These are phyloP conservation scores for Drosophila miranda DNA, from an alignment of 1,140 invertebrate species.

Conservation along the genomic window DNA sequence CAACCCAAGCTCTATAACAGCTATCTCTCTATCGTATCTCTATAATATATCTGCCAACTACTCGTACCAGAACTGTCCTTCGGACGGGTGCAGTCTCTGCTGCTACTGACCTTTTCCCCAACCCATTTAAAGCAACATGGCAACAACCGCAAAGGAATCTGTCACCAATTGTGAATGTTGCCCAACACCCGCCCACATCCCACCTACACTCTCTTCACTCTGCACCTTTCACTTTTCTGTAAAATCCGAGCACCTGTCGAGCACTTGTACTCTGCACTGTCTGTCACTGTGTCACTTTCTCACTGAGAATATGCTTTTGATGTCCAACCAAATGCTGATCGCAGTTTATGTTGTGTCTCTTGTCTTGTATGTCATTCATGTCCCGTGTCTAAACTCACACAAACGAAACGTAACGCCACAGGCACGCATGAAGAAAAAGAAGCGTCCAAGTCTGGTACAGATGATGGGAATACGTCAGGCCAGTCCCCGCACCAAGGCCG, in stretches of 20 bases:
- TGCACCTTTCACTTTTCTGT: conserved; percentile 21
- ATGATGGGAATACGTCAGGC: conserved; percentile 90
- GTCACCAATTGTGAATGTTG: conserved; percentile 56
- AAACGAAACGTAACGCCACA: conserved; percentile 68
- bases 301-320: conserved; percentile 32
- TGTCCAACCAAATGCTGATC: conserved; percentile 56
- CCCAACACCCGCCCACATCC: neutral
- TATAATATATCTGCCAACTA: conserved; percentile 20
- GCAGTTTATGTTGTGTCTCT: conserved; percentile 63
- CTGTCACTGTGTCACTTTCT: neutral
- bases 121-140: conserved; percentile 82
- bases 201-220: conserved; percentile 24
- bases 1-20: conserved; percentile 16
- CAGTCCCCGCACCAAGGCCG: conserved; percentile 91
- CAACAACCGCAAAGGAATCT: conserved; percentile 68
- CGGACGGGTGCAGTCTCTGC: conserved; percentile 55
- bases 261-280: conserved; percentile 1
- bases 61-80: conserved; percentile 46
- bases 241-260: neutral
- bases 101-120: conserved; percentile 78
- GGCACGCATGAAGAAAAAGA: conserved; percentile 87
- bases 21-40: conserved; percentile 5
- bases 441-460: conserved; percentile 90
- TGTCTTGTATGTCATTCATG: conserved; percentile 62
- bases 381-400: conserved; percentile 58